Base-by-base conservation (phyloP, 2,113 vertebrate genomes). In the Pao palembangensis region DNA sequence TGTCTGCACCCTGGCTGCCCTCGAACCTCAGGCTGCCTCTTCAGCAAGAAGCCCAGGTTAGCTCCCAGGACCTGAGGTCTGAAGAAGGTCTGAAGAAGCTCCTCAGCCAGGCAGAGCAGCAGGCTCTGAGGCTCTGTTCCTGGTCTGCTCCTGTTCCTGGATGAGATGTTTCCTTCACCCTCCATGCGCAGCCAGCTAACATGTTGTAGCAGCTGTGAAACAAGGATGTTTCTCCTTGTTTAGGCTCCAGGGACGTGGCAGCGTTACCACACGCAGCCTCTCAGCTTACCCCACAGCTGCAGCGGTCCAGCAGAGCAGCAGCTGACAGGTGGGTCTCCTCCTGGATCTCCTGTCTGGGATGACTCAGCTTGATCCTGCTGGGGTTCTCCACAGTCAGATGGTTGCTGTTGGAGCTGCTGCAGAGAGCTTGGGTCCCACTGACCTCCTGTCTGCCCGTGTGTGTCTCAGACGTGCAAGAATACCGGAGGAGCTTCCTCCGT, bases 1-100 rank as follows among this genome's bases (percentile, higher is more conserved):
- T 95, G 67, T 75, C 86, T 2, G 42, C 90, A 13, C 91, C 92
- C 61, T 96, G 94, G 94, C 82, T 95, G 19, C 93, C 94, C n/a
- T 88, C 91, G 1, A 80, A 82, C 79, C 93, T 92, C 79, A 88
- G 93, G 51, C 88, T 92, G 53, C 89, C 91, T 0, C 76, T 91
- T 55, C 83, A 93, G 31, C 69, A 77, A 73, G 82, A 81, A 64
- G 85, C 87, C 66, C 93, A 94, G 89, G 94, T 95, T 76, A 65
- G 28, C 7, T 31, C n/a, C 61, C 25, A n/a, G n/a, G n/a, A n/a
- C n/a, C n/a, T n/a, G n/a, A n/a, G n/a, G n/a, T n/a, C n/a, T n/a
- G n/a, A n/a, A 25, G 23, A 5, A 25, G 2, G 23, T 25, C 3
- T 25, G 23, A 25, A 25, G 5, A 25, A 5, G 23, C 23, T 25